Base-by-base conservation (phyloP, 2,113 vertebrate species). In the human (Homo sapiens) region DNA sequence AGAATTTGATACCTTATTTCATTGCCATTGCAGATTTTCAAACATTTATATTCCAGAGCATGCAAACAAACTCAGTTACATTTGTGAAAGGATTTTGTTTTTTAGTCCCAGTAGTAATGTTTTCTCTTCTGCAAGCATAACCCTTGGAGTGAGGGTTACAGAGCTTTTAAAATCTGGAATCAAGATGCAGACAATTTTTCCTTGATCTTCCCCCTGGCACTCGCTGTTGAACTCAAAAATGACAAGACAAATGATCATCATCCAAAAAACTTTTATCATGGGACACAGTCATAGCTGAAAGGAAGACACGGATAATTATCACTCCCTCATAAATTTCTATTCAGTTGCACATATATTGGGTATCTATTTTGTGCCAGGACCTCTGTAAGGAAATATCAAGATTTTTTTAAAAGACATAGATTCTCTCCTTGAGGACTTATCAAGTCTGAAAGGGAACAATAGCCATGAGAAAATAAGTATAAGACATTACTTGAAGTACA, bases 101-200 rank as follows among this genome's bases (percentile, higher is more conserved):
- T 52, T 88, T 2, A 6, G 18, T 40, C 18, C 43, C 64, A 81
- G 66, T 59, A 68, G 43, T 66, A 80, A 25, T 48, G 32, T 27
- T 87, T 80, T 52, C 40, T 80, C 35, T 75, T 72, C 82, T 84
- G 83, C 12, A 32, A 48, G 43, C 43, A 79, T 40, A 84, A 94
- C 81, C 43, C 38, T 68, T 61, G 50, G 45, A 95, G 50, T 23
- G 4, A 96, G 75, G 13, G 20, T 25, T 43, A 52, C 4, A 68
- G 52, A 52, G 13, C 27, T 88, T 94, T 95, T 57, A 92, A 95
- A 94, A 89, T 83, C 87, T 92, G 92, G 64, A 35, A 17, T 95
- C 84, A 75, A 96, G 48, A 82, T 90, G 75, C 57, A 95, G 45
- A 38, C 17, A 27, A 79, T 78, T 94, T 81, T 76, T 48, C 16